Conservation (phyloP, 92 coral and sea anemone genomes). For the Heliopora coerulea region DNA sequence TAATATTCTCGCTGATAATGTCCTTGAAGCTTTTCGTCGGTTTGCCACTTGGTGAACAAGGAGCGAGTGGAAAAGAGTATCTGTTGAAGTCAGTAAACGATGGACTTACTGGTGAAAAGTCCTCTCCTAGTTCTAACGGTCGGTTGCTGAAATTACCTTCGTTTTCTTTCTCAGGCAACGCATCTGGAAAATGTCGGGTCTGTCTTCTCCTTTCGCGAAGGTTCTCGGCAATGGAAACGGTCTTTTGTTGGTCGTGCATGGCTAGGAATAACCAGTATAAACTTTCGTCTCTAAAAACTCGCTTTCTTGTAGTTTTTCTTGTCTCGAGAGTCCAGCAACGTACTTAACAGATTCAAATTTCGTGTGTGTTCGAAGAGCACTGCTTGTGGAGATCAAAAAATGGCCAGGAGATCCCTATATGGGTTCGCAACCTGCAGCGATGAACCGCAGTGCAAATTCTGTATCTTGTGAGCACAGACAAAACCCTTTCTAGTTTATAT, state of each 20-base stretch:
- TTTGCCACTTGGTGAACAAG: slow-evolving; percentile 28
- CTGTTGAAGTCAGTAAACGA: slow-evolving; percentile 9
- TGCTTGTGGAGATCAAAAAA: not conserved
- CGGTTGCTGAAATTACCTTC: not conserved
- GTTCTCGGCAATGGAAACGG: slow-evolving; percentile 1
- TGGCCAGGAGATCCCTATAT: slow-evolving; percentile 19
- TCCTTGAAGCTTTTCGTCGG: slow-evolving; percentile 18
- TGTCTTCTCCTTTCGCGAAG: slow-evolving; percentile 10
- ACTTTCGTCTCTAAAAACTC: not conserved
- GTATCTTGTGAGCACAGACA: slow-evolving; percentile 11
- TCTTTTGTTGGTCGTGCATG: slow-evolving; percentile 24
- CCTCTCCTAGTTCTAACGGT: slow-evolving; percentile 8
- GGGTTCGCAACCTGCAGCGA: slow-evolving; percentile 23
- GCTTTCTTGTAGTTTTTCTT: not conserved
- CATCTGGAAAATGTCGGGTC: not conserved
- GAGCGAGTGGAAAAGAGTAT: slow-evolving; percentile 26
- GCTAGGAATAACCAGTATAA: not conserved
- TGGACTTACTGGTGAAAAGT: slow-evolving; percentile 5
- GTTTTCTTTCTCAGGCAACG: not conserved
- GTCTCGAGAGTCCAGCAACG: not conserved
- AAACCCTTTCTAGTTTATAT: slow-evolving; percentile 22
- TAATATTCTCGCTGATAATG: slow-evolving; percentile 18
- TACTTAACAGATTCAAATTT: slow-evolving; percentile 26
- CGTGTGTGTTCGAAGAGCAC: not conserved
- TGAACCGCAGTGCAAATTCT: not conserved